A percentile compares a stretch with the other conserved stretches of the same genome.
Evolutionary conservation across 1,140 invertebrate species (phyloP).

Genomic region (Triops cancriformis): DNA sequence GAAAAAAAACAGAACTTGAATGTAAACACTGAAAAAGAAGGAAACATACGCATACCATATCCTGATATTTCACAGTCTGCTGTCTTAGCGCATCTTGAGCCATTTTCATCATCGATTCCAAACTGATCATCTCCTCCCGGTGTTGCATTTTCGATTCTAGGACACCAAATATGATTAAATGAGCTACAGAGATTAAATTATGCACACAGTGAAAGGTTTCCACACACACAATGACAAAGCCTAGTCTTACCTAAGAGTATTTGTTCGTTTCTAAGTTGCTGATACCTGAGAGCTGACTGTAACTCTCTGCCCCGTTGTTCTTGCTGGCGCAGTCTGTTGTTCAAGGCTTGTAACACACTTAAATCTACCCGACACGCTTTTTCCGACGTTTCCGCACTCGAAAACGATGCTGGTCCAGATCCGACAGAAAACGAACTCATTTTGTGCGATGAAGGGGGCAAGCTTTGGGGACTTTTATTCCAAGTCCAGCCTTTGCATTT

Average conservation of each 20-base stretch:
- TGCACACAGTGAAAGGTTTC: no score
- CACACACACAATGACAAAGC: no score
- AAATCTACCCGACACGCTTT: conserved; percentile 37
- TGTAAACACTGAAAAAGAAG: background rate
- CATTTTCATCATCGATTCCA: conserved; percentile 49
- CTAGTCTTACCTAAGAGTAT: conserved; percentile 55
- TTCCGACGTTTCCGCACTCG: conserved; percentile 16
- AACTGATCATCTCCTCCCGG: conserved; percentile 48
- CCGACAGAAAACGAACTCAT: background rate
- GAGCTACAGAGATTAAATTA: background rate
- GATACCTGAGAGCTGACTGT: conserved; percentile 50
- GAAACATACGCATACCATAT: conserved; percentile 41
- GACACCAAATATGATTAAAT: background rate
- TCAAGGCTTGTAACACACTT: conserved; percentile 42
- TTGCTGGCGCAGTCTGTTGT: conserved; percentile 43
- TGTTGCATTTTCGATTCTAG: conserved; percentile 55
- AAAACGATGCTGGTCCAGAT: background rate
- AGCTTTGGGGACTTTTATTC: background rate
- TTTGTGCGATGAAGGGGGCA: background rate
- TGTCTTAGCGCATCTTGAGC: conserved; percentile 53
- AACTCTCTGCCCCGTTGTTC: conserved; percentile 54
- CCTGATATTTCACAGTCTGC: conserved; percentile 49
- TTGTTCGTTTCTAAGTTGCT: conserved; percentile 54
- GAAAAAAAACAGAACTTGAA: background rate
- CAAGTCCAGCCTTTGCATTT: conserved; percentile 25